Evolutionary conservation across 2,888 invertebrate genomes (phyloP), one percentile per base, ranked within the genome.

Genomic region (Pherbina coryleti): DNA sequence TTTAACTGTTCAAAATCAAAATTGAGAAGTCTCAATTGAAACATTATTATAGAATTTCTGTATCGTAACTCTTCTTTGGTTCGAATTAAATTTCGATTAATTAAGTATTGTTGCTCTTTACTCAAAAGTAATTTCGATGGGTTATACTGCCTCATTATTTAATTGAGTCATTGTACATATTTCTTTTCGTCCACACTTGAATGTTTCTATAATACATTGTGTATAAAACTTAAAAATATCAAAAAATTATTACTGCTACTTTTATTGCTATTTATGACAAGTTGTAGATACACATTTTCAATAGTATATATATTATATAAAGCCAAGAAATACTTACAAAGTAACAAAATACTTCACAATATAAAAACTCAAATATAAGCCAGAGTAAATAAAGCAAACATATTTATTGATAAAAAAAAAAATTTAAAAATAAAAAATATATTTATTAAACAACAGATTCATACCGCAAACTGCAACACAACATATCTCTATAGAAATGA

Each of bases 401-500:
- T 17, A 22, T 22, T 17, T n/a, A 17, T 55, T 55, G 5, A 55
- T 7, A 55, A 55, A 7, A 51, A 53, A 28, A 25, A 53, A n/a
- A 17, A 70, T 34, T 70, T 37, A 60, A 71, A 53, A 28, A 51
- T 28, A 51, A 70, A n/a, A 9, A n/a, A 57, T 11, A 55, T 34
- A 22, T 4, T 11, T n/a, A 22, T 53, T 14, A 34, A 57, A 67
- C 19, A 44, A 73, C 19, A 17, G 31, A 72, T 34, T 62, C 19
- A 49, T 44, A 62, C 51, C 49, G 49, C 64, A 75, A 66, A 25
- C 71, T 75, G 76, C 71, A 77, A 77, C 66, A 34, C 64, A 71
- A 77, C 76, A 77, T 77, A 77, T 77, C 76, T 77, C 22, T 64
- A 77, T 22, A 72, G 71, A 62, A 44, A 31, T 19, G 25, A 14